phyloP scores from a whole-genome alignment of 2,113 vertebrate species.

The Festucalex cinctus region DNA sequence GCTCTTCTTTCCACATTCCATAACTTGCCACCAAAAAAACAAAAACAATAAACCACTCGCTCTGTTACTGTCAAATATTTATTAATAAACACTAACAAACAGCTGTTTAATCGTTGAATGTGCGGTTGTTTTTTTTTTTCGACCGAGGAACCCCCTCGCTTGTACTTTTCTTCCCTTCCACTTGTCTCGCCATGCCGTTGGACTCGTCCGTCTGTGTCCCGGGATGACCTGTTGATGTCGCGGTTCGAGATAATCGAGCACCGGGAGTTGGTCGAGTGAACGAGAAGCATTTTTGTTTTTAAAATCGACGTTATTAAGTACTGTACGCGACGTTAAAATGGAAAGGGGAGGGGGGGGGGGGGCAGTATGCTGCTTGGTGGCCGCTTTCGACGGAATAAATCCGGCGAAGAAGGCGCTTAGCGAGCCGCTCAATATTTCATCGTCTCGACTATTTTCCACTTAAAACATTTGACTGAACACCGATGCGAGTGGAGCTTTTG shows the following conservation, averaged over 20 bases:
- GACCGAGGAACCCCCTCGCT: neutral
- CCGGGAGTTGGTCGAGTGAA: conserved; percentile 1
- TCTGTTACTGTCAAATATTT: neutral
- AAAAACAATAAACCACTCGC: no score
- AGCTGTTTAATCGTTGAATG: neutral
- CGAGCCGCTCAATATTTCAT: conserved; percentile 50
- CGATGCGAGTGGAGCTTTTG: neutral
- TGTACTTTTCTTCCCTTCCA: conserved; percentile 16
- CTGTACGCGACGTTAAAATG: neutral
- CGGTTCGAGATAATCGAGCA: conserved; percentile 59
- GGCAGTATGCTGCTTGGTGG: neutral
- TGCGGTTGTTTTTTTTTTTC: neutral
- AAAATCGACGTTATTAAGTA: neutral
- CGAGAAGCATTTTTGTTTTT: neutral
- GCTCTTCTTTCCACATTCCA: conserved; percentile 32
- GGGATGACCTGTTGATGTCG: conserved; percentile 79
- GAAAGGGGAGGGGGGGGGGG: no score
- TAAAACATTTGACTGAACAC: neutral
- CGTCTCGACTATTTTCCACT: conserved; percentile 26
- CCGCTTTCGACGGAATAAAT: neutral
- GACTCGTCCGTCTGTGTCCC: conserved; percentile 71
- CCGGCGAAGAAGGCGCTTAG: neutral
- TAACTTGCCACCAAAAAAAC: conserved; percentile 42
- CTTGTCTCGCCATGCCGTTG: conserved; percentile 47
- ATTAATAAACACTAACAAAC: neutral